Evolutionary conservation across 1,140 invertebrate genomes (phyloP).

Genomic region (Homalodisca vitripennis): DNA sequence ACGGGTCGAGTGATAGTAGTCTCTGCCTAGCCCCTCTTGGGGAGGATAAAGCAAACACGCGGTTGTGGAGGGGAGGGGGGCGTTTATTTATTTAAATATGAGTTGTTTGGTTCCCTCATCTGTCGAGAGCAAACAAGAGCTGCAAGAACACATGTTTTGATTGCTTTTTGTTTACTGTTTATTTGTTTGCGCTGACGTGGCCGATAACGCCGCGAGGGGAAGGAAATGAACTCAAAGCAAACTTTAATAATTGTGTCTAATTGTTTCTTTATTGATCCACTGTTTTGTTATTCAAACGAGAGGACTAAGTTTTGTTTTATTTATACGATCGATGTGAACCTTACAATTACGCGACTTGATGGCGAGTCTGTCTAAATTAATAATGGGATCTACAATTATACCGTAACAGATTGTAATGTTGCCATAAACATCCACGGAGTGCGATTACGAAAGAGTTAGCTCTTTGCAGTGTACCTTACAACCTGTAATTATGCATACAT

Average conservation of each 20-base stretch:
- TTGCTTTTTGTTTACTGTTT: constrained; percentile 44
- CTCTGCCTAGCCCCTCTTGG: constrained; percentile 14
- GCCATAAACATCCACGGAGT: too few relatives aligned
- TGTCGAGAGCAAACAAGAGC: constrained; percentile 36
- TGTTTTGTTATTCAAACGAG: constrained; percentile 24
- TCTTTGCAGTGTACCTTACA: too few relatives aligned
- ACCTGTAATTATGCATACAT: too few relatives aligned
- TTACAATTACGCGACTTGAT: neutral
- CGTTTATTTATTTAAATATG: constrained; percentile 45
- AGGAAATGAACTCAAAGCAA: constrained; percentile 27
- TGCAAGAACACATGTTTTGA: constrained; percentile 43
- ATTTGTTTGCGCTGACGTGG: constrained; percentile 41
- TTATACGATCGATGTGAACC: constrained; percentile 9
- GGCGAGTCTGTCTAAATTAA: too few relatives aligned
- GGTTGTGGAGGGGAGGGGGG: constrained; percentile 19
- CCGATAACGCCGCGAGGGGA: constrained; percentile 33
- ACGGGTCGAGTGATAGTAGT: constrained; percentile 6
- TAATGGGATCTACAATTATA: too few relatives aligned
- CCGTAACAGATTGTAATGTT: too few relatives aligned
- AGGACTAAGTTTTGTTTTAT: constrained; percentile 12
- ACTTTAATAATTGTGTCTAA: constrained; percentile 28
- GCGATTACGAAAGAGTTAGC: too few relatives aligned
- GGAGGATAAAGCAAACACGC: constrained; percentile 19
- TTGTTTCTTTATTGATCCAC: constrained; percentile 28
- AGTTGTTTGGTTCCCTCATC: constrained; percentile 39